A percentile compares a stretch with the other conserved stretches of the same genome.
Conservation (phyloP, 2,888 invertebrate genomes). For the Drosophila paucipuncta region DNA sequence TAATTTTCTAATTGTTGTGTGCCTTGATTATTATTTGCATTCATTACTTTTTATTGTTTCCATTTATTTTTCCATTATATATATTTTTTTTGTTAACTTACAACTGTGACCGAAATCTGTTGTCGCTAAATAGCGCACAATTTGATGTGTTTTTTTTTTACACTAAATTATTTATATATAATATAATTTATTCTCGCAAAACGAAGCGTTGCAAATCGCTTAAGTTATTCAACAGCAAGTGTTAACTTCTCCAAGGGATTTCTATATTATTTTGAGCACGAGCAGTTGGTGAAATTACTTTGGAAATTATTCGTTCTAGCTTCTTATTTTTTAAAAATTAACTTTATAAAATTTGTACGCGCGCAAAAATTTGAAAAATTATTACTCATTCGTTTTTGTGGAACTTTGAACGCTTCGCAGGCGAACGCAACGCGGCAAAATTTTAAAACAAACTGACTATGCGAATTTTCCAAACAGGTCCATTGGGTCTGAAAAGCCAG, state of each 20-base stretch:
- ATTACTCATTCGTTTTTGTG: background rate
- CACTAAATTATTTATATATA: conserved; percentile 35
- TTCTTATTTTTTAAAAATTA: background rate
- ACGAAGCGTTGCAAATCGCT: conserved; percentile 35
- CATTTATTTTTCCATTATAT: conserved; percentile 13
- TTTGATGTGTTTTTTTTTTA: conserved; percentile 20
- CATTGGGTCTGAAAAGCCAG: conserved; percentile 66
- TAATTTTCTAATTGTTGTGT: background rate
- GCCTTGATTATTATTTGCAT: background rate
- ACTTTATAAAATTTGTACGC: conserved; percentile 12
- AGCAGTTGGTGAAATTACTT: conserved; percentile 1
- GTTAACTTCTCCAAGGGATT: background rate
- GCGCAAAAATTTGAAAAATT: conserved; percentile 7
- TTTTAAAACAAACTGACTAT: conserved; percentile 82
- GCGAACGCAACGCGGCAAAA: conserved; percentile 71
- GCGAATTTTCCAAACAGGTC: conserved; percentile 81
- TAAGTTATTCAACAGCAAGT: conserved; percentile 31
- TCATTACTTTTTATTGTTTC: background rate
- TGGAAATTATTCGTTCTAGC: background rate
- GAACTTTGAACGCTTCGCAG: conserved; percentile 22
- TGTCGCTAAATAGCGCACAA: conserved; percentile 15
- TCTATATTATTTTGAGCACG: conserved; percentile 8
- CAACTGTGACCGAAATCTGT: background rate
- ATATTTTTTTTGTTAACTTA: background rate
- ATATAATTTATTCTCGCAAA: conserved; percentile 16